Base-by-base conservation (phyloP, 2,888 invertebrate species). In the Deilephila elpenor region DNA sequence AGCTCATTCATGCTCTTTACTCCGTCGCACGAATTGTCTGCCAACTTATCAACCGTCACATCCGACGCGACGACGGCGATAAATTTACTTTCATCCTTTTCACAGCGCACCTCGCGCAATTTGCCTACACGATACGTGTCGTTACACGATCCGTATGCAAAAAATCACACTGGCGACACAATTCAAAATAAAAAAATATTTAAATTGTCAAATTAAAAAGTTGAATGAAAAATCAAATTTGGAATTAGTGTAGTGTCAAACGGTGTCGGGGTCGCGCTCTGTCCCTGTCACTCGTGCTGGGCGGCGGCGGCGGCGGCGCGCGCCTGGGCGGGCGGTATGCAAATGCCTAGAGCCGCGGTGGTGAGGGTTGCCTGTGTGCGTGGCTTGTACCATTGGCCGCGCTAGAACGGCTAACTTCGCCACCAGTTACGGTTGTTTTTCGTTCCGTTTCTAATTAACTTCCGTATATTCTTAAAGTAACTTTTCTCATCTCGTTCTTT, bases 371-470 rank as follows among this genome's bases (percentile, higher is more conserved):
- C 77, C 86, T 91, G 93, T 93, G 93, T 93, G 93, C 83, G 94
- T 94, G 91, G 86, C 88, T 87, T 91, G 91, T 93, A 93, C 94
- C 92, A 93, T 94, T 94, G 94, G 93, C 93, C 92, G 90, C 91
- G 91, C 91, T 95, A 95, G 95, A 95, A 93, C 94, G 94, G 91
- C 94, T 86, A 95, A 94, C 95, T 93, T 94, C 95, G 95, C 93
- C 94, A 93, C 91, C 94, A 94, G 95, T 93, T 92, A 95, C 95
- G 95, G 95, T 95, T 95, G 95, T 95, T 95, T 94, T 94, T 93
- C 93, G 94, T 91, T 93, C 93, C 91, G 91, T 90, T 93, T 90
- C 91, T 95, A 94, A 94, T 95, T 95, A 94, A 93, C 93, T 94
- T 94, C 92, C 93, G 93, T 93, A 91, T 92, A 93, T 93, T 93